Evolutionary conservation across 1,140 invertebrate genomes (phyloP), one percentile per base, ranked within the genome.

Genomic region (Sinonovacula constricta): DNA sequence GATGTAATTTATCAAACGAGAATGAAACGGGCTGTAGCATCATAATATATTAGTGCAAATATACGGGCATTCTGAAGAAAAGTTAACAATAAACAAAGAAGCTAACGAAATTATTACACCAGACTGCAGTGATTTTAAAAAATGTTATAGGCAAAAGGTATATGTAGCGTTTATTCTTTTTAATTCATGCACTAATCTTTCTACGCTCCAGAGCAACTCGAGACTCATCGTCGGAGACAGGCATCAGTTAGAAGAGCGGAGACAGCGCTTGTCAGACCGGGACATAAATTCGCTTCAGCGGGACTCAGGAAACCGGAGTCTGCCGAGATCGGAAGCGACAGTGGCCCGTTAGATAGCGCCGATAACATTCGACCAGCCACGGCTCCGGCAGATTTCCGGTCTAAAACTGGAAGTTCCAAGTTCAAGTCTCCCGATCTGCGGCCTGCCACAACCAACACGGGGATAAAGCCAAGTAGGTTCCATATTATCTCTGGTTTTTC

Each of bases 281-380:
- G 72, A 10, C 49, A 76, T 18, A 30, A 54, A 22, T 76, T 76
- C 57, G 72, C 63, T 5, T 56, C 72, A 18, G 49, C 63, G 10
- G 39, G 59, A 12, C 28, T 18, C 30, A 54, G 3, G 3, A 31
- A 57, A 15, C 12, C 24, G 4, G 3, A 62, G 26, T 2, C 12
- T 22, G 5, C 34, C 26, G 45, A 3, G n/a, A 51, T n/a, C 31
- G 36, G 4, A 12, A 15, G 72, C 22, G 18, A 10, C 10, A 31
- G 18, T n/a, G 33, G 28, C 1, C 62, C 30, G 12, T 18, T 30
- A 14, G 3, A 33, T 15, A 31, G 26, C n/a, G 62, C n/a, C 7
- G 33, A 31, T 18, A 2, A 22, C 15, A 28, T 7, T 1, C 39
- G 60, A 10, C 71, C 59, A 18, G 12, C 65, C 26, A 74, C 71